Evolutionary conservation across 2,113 vertebrate species (phyloP), one percentile per base, ranked within the genome.

Genomic region (Oryzias woworae): DNA sequence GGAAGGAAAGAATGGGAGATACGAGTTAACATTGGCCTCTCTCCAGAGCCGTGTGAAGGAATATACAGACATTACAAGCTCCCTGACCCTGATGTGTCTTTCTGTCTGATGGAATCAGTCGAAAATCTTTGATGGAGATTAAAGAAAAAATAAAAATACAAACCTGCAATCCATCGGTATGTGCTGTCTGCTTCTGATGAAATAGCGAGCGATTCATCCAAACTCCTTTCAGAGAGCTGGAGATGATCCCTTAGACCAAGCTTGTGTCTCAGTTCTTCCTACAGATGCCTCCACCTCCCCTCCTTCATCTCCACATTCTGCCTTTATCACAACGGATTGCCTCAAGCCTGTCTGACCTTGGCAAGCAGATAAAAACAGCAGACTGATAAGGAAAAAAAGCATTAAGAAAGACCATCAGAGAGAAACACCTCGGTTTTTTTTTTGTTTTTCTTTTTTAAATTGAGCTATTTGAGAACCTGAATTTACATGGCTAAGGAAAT

Each of bases 271-370:
- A 31, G 43, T 57, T 66, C 52, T 36, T 23, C 60, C 78, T 36
- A 42, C 63, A 12, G 3, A 14, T 49, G 10, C 47, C 44, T 54
- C 45, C 23, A 20, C 20, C 50, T 16, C 57, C 53, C 2, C 24
- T 14, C 7, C 45, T 52, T 28, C 62, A 67, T 73, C 77, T 59
- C 75, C 47, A 62, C 75, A 53, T 77, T 81, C 64, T 59, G 53
- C 76, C 78, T 82, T 89, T 91, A 89, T 91, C 89, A 50, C 67
- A 58, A 72, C 70, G 53, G 84, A 89, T 91, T 84, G 78, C 86
- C 86, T 83, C 76, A 65, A 84, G 83, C 81, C 72, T 64, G 79
- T 78, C 85, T 88, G 88, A 91, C 89, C 89, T 90, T 91, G 88
- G 86, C 68, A 54, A 70, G 63, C 64, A 85, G 87, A 91, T 91